Evolutionary conservation across 1,140 invertebrate species (phyloP), one percentile per base, ranked within the genome.

Genomic region (Diorhabda carinulata): DNA sequence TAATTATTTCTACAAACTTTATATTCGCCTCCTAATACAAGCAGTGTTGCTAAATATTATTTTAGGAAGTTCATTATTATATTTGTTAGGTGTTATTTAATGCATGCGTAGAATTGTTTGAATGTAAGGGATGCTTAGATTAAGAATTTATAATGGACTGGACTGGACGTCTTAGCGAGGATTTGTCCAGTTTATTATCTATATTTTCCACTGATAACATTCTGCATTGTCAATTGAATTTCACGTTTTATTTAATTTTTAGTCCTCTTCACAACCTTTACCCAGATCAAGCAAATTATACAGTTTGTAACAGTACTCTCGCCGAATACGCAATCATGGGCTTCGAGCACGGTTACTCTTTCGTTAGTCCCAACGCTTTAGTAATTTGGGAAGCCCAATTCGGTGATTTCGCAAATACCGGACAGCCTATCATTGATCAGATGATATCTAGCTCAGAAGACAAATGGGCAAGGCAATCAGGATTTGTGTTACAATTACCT

Each of bases 371-470:
- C 4, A 88, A 94, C 76, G 82, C 89, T 5, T 82, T 97, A 57
- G 88, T 92, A 1, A 86, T 92, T 10, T 97, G 95, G 95, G 95
- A 97, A 83, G 94, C 90, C 47, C 88, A 97, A 81, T 97, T 96
- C 82, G 95, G 95, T 0, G 95, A 97, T 81, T 97, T 97, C 78
- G 83, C 85, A 44, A 95, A 97, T 82, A 93, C 86, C 9, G 93
- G 91, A 62, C 90, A 96, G 83, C 89, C 90, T 70, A 89, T 95
- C 63, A 89, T 96, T 77, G 95, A 97, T 81, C 92, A 92, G 76
- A 92, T 96, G 78, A 88, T 97, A 56, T 82, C 84, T 58, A 89
- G 89, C 74, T 92, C 91, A 4, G 89, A 95, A 82, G 82, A 87
- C 65, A 96, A 96, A 82, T 96, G 93, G 94, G 85, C 91, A 4